These are phyloP conservation scores for Timema cristinae DNA, from an alignment of 2,888 invertebrate genomes.

Conservation along the genomic window DNA sequence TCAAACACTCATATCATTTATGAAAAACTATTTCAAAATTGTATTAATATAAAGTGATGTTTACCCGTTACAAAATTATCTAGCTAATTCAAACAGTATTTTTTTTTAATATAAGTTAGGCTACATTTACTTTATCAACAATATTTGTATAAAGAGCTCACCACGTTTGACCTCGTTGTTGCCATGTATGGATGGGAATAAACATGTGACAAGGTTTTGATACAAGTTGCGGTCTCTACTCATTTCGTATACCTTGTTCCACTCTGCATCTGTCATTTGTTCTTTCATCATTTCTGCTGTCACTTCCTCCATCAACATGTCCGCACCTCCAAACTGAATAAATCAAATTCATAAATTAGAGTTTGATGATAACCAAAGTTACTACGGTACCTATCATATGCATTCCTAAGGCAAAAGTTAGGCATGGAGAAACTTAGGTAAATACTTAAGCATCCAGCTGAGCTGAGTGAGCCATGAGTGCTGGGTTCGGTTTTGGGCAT, in stretches of 20 bases:
- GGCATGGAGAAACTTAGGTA: too few relatives aligned
- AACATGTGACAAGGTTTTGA: conserved; percentile 80
- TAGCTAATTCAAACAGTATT: too few relatives aligned
- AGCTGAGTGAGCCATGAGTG: too few relatives aligned
- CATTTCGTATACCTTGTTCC: conserved; percentile 96
- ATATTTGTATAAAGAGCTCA: conserved; percentile 16
- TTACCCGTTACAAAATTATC: too few relatives aligned
- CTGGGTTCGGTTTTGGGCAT: background rate
- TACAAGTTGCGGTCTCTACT: conserved; percentile 89
- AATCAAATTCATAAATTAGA: background rate
- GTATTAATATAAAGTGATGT: too few relatives aligned
- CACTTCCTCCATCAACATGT: conserved; percentile 79
- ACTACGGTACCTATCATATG: too few relatives aligned
- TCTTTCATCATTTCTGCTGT: conserved; percentile 89
- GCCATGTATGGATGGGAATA: conserved; percentile 96
- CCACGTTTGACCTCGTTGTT: conserved; percentile 91
- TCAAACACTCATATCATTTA: too few relatives aligned
- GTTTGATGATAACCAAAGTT: background rate
- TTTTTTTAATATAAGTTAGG: too few relatives aligned
- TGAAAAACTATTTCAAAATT: too few relatives aligned
- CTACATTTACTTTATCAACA: too few relatives aligned
- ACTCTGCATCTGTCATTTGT: conserved; percentile 90
- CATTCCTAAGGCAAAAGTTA: too few relatives aligned
- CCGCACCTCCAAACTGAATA: conserved; percentile 72
- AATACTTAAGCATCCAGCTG: too few relatives aligned